Evolutionary conservation across 2,888 invertebrate genomes (phyloP).

Genomic region (Apamea sordens): DNA sequence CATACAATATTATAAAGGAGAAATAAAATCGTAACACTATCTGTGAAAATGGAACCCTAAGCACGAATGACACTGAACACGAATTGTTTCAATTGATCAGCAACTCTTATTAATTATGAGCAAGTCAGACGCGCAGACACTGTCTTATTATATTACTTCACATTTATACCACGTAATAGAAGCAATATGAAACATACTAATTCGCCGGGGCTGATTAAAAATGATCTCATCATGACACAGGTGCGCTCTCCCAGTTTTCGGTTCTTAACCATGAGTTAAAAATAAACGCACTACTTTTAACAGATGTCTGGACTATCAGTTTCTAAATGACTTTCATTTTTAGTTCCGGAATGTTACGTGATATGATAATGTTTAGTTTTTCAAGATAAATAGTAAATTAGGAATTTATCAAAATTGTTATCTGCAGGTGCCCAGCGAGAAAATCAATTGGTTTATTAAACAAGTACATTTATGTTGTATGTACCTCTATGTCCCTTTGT

Average conservation of each 20-base stretch:
- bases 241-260: constrained; percentile 22
- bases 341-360: constrained; percentile 23
- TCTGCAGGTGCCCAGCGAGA: background rate
- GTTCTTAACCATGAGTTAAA: constrained; percentile 50
- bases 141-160: constrained; percentile 33
- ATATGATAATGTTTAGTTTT: constrained; percentile 18
- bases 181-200: constrained; percentile 28
- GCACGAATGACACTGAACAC: constrained; percentile 53
- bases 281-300: constrained; percentile 52
- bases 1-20: background rate
- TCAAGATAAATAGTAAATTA: constrained; percentile 31
- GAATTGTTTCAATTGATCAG: constrained; percentile 64
- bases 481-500: constrained; percentile 2
- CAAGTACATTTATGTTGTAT: background rate
- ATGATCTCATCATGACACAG: constrained; percentile 43
- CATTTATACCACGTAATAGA: constrained; percentile 21
- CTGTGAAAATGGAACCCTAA: constrained; percentile 29
- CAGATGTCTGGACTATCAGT: constrained; percentile 7
- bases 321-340: constrained; percentile 6
- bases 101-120: constrained; percentile 38
- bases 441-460: background rate
- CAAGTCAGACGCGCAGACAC: constrained; percentile 28
- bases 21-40: constrained; percentile 15
- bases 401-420: constrained; percentile 24
- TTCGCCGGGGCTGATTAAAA: constrained; percentile 37